phyloP scores from a whole-genome alignment of 2,888 invertebrate species.

The Yponomeuta sedellus region DNA sequence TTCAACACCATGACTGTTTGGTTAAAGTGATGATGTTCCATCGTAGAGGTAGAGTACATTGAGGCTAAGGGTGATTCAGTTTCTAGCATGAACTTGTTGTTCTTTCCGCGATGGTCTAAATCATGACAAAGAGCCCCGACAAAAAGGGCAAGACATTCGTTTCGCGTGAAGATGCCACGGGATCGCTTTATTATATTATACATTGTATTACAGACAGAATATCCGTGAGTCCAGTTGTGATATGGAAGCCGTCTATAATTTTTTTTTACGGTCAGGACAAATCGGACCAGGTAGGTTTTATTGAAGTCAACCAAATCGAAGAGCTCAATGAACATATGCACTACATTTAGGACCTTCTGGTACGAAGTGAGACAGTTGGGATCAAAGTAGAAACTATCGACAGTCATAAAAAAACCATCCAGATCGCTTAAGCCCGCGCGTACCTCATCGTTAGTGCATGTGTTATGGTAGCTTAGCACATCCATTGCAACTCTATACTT shows the following conservation, averaged over 20 bases:
- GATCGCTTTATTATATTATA: slow-evolving; percentile 82
- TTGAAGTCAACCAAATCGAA: slow-evolving; percentile 83
- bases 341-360: slow-evolving; percentile 83
- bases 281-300: slow-evolving; percentile 79
- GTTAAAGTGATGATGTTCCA: slow-evolving; percentile 93
- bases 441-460: slow-evolving; percentile 84
- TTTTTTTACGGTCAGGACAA: slow-evolving; percentile 88
- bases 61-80: slow-evolving; percentile 88
- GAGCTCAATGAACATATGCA: slow-evolving; percentile 86
- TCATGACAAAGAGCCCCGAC: slow-evolving; percentile 91
- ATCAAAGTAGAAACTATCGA: slow-evolving; percentile 81
- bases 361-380: slow-evolving; percentile 82
- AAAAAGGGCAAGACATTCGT: slow-evolving; percentile 84
- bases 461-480: slow-evolving; percentile 89
- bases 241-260: slow-evolving; percentile 90
- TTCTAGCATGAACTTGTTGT: slow-evolving; percentile 90
- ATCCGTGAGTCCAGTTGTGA: slow-evolving; percentile 93
- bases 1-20: slow-evolving; percentile 91
- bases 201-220: slow-evolving; percentile 90
- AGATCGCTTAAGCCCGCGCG: slow-evolving; percentile 36
- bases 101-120: slow-evolving; percentile 90
- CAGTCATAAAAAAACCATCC: slow-evolving; percentile 23
- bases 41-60: slow-evolving; percentile 90
- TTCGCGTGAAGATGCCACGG: slow-evolving; percentile 66
- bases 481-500: slow-evolving; percentile 89